A percentile compares a stretch with the other conserved stretches of the same genome.
These are phyloP conservation scores for Aphodius sticticus DNA, from an alignment of 2,888 invertebrate species.

Conservation along the genomic window DNA sequence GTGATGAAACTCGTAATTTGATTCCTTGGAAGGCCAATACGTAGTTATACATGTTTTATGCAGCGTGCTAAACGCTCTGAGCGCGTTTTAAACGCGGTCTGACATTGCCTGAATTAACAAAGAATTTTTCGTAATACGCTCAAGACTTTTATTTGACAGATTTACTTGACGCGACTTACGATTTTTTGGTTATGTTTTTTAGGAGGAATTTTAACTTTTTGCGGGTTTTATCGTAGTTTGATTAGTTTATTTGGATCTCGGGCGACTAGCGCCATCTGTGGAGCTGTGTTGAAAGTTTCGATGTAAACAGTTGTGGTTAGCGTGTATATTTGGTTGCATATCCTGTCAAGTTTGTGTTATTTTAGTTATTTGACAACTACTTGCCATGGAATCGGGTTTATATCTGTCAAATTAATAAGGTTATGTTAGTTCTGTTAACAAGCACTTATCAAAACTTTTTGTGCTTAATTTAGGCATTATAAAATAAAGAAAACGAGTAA, in stretches of 20 bases:
- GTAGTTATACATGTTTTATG: neutral
- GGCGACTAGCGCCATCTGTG: neutral
- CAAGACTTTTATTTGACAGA: neutral
- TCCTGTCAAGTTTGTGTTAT: too few relatives aligned
- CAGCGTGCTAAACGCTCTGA: neutral
- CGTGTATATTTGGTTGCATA: too few relatives aligned
- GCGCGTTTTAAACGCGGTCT: neutral
- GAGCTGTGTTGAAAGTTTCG: neutral
- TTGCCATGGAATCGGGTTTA: too few relatives aligned
- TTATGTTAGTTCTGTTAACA: neutral
- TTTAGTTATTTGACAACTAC: too few relatives aligned
- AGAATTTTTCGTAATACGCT: neutral
- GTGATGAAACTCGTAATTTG: neutral
- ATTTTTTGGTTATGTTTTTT: neutral
- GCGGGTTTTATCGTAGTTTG: neutral
- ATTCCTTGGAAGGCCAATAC: neutral
- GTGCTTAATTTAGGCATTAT: too few relatives aligned
- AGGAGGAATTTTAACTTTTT: neutral
- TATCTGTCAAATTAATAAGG: neutral
- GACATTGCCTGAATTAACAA: neutral
- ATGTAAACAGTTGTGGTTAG: neutral
- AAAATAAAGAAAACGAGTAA: neutral
- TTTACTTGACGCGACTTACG: neutral
- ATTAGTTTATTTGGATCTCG: neutral
- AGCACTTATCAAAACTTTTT: neutral